phyloP scores from a whole-genome alignment of 2,888 invertebrate species.

The Nemurella pictetii region DNA sequence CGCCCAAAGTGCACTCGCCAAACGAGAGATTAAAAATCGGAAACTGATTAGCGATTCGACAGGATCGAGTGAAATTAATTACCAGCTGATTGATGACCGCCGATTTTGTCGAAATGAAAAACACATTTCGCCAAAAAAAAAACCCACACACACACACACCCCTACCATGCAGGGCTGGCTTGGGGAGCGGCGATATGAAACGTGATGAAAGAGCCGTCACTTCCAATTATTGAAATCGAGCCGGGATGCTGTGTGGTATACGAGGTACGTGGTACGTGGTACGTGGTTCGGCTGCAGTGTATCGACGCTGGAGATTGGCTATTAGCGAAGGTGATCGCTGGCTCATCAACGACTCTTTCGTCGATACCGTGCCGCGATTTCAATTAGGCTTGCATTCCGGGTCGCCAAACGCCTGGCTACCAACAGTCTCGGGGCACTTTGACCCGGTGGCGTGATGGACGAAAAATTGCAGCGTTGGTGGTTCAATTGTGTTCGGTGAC shows the following conservation, averaged over 20 bases:
- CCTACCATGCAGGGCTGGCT: not conserved
- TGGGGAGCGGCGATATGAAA: not conserved
- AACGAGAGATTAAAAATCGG: not conserved
- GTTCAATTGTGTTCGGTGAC: too few relatives aligned
- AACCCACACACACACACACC: not conserved
- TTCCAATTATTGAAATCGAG: slow-evolving; percentile 11
- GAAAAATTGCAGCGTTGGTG: too few relatives aligned
- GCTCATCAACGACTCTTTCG: not conserved
- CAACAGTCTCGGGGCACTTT: not conserved
- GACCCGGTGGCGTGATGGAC: too few relatives aligned
- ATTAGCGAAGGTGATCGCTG: not conserved
- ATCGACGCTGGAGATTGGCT: not conserved
- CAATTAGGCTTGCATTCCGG: not conserved
- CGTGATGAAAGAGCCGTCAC: slow-evolving; percentile 11
- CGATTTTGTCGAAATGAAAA: not conserved
- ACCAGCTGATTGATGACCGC: not conserved
- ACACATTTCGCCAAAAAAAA: not conserved
- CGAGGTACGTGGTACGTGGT: not conserved
- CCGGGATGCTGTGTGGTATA: not conserved
- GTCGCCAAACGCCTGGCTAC: too few relatives aligned
- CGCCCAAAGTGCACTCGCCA: not conserved
- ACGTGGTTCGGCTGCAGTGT: not conserved
- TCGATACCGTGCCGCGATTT: not conserved
- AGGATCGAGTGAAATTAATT: not conserved
- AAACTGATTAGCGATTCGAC: not conserved